Percentiles rank a stretch among this genome's conserved stretches.
These are phyloP conservation scores for Notodonta ziczac DNA, from an alignment of 2,888 invertebrate species.

Conservation along the genomic window DNA sequence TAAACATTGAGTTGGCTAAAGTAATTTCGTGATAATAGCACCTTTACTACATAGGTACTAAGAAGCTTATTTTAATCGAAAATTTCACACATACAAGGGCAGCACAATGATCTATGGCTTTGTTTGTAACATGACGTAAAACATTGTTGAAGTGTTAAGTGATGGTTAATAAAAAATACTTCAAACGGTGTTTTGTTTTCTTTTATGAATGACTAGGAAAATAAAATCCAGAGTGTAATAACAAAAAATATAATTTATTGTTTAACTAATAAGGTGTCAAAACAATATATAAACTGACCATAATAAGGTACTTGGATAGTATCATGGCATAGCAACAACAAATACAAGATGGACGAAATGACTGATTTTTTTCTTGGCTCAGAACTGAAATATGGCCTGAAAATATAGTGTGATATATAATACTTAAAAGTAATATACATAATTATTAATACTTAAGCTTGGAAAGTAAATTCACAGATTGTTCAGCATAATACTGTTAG, in stretches of 20 bases:
- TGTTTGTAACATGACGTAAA: conserved; percentile 1
- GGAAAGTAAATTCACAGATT: not conserved
- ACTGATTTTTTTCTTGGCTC: not conserved
- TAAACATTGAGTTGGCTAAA: no score
- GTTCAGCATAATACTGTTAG: conserved; percentile 32
- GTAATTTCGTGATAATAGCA: no score
- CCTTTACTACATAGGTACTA: no score
- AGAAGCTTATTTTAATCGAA: no score
- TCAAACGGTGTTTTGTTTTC: conserved; percentile 8
- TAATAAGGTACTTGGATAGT: not conserved
- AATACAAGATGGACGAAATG: not conserved
- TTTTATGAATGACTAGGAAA: no score
- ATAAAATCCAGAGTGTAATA: not conserved
- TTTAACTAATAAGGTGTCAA: not conserved
- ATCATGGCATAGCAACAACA: not conserved
- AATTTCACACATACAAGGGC: no score
- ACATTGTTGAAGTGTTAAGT: conserved; percentile 5
- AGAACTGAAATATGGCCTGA: no score
- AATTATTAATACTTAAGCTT: not conserved
- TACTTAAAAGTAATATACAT: not conserved
- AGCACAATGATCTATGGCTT: no score
- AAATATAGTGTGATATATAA: not conserved
- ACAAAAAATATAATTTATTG: conserved; percentile 16
- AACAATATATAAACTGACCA: conserved; percentile 9
- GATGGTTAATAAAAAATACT: conserved; percentile 25